These are phyloP conservation scores for Charina bottae DNA, from an alignment of 2,113 vertebrate species.

Conservation along the genomic window DNA sequence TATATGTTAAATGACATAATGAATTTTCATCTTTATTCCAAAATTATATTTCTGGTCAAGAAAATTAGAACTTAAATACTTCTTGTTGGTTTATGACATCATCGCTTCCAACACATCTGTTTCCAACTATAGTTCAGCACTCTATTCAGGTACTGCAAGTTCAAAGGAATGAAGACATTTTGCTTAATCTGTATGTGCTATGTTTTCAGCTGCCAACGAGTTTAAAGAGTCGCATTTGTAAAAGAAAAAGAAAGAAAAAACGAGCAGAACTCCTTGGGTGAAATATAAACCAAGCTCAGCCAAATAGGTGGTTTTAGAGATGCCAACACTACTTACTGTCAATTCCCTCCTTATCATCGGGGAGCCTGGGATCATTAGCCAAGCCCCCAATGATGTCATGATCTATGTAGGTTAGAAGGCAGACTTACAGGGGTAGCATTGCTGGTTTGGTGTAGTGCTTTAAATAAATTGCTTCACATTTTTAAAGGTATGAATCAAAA, in stretches of 20 bases:
- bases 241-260: background rate
- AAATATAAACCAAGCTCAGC: background rate
- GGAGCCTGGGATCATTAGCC: background rate
- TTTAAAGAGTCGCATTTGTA: background rate
- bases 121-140: background rate
- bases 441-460: background rate
- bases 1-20: background rate
- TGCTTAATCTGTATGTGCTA: background rate
- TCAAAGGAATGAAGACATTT: background rate
- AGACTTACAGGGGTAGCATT: background rate
- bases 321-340: background rate
- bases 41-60: background rate
- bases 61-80: background rate
- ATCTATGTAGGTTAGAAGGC: background rate
- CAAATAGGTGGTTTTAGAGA: background rate
- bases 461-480: background rate
- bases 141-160: background rate
- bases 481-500: background rate
- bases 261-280: background rate
- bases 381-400: background rate
- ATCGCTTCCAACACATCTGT: background rate
- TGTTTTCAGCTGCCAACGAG: background rate
- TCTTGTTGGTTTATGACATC: background rate
- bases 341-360: background rate
- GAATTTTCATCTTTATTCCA: background rate